Percentiles rank a stretch among this genome's conserved stretches.
phyloP scores from a whole-genome alignment of 2,888 invertebrate genomes.

The Eutolmus rufibarbis region DNA sequence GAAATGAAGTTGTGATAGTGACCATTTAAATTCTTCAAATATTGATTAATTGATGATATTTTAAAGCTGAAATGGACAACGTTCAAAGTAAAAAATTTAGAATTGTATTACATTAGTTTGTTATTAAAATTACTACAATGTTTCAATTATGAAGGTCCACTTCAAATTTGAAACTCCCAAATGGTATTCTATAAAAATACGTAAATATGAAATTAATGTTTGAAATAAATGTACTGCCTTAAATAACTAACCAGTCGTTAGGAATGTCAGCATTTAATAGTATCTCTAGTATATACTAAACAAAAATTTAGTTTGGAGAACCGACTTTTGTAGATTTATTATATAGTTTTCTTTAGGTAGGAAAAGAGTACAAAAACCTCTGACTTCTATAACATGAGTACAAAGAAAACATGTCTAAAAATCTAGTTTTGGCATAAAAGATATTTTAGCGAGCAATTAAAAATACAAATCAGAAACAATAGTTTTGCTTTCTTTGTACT shows the following conservation, averaged over 20 bases:
- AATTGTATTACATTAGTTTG: background rate
- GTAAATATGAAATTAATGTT: too few species aligned
- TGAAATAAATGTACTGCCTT: background rate
- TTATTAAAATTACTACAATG: too few species aligned
- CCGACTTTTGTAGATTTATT: background rate
- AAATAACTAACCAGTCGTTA: background rate
- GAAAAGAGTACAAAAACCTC: background rate
- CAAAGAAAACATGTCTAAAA: background rate
- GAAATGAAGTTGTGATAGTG: too few species aligned
- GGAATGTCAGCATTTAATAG: background rate
- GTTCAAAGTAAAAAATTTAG: background rate
- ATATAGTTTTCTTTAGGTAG: background rate
- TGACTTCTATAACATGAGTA: background rate
- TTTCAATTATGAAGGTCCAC: background rate
- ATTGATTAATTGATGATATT: too few species aligned
- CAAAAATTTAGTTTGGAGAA: background rate
- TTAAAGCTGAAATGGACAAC: background rate
- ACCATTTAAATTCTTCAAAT: too few species aligned
- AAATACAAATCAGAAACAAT: background rate
- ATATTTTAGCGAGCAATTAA: background rate
- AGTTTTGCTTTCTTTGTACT: constrained; percentile 2
- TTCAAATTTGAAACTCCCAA: too few species aligned
- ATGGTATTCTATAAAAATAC: too few species aligned
- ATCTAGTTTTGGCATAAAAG: background rate
- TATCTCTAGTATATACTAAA: background rate